phyloP scores from a whole-genome alignment of 2,113 vertebrate species.

The Camarhynchus parvulus region DNA sequence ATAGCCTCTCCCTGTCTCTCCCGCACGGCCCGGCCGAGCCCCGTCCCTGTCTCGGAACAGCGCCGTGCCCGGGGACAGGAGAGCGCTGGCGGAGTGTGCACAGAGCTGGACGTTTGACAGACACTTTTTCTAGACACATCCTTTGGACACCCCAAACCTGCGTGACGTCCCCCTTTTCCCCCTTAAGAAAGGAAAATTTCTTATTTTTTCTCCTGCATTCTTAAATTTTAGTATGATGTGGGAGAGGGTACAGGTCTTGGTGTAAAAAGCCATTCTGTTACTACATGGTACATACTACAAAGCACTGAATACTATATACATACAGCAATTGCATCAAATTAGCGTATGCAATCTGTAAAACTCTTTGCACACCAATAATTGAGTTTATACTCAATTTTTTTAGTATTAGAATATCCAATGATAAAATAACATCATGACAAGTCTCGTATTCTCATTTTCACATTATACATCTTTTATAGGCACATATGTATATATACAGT shows the following conservation, averaged over 20 bases:
- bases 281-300: neutral
- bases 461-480: slow-evolving; percentile 49
- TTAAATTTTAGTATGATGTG: neutral
- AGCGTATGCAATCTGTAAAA: neutral
- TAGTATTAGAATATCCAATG: neutral
- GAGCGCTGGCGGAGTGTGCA: neutral
- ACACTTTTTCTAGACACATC: accelerated
- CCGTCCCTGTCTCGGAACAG: no score
- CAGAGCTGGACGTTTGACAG: neutral
- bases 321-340: neutral
- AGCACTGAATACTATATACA: neutral
- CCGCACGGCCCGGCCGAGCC: no score
- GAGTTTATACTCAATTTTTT: neutral
- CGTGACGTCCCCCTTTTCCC: accelerated
- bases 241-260: neutral
- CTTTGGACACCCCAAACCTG: no score
- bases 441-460: neutral
- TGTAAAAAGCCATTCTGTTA: neutral
- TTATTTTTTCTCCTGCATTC: neutral
- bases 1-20: no score
- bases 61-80: no score
- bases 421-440: neutral
- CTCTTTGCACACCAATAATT: neutral
- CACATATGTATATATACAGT: slow-evolving; percentile 46
- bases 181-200: neutral